Conservation (phyloP, 1,140 invertebrate genomes). For the Bombus difficillimus region DNA sequence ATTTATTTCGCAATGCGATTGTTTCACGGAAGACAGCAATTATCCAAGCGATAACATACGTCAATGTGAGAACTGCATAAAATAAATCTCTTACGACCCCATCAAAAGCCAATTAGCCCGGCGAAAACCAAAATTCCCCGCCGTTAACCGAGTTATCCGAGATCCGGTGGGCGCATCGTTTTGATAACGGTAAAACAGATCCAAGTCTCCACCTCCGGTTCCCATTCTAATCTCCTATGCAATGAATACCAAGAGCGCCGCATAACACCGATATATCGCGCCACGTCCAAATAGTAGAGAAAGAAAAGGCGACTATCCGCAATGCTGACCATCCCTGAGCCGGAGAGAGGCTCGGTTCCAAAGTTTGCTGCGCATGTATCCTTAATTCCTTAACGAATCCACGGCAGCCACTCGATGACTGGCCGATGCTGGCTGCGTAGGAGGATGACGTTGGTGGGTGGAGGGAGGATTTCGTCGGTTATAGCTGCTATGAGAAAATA, state of each 20-base stretch:
- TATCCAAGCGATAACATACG: too few relatives aligned
- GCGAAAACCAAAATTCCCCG: neutral
- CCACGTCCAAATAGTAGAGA: neutral
- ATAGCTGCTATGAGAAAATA: conserved; percentile 74
- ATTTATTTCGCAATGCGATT: neutral
- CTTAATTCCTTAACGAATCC: conserved; percentile 62
- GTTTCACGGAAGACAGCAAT: neutral
- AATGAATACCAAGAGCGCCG: neutral
- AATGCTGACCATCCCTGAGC: conserved; percentile 28
- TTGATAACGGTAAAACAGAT: neutral
- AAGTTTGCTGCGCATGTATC: conserved; percentile 54
- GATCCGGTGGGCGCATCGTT: neutral
- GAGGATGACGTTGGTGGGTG: conserved; percentile 56
- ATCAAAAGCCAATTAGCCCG: neutral
- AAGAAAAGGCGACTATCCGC: conserved; percentile 32
- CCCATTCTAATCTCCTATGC: conserved; percentile 7
- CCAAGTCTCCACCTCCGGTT: neutral
- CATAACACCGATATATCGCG: conserved; percentile 24
- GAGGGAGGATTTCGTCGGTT: conserved; percentile 53
- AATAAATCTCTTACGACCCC: neutral
- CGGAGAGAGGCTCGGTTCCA: neutral
- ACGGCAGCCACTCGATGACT: conserved; percentile 65
- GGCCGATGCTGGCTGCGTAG: conserved; percentile 48
- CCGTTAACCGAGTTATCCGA: neutral
- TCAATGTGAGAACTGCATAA: too few relatives aligned